Conservation (phyloP, 2,888 invertebrate species). For the Xylota sylvarum region DNA sequence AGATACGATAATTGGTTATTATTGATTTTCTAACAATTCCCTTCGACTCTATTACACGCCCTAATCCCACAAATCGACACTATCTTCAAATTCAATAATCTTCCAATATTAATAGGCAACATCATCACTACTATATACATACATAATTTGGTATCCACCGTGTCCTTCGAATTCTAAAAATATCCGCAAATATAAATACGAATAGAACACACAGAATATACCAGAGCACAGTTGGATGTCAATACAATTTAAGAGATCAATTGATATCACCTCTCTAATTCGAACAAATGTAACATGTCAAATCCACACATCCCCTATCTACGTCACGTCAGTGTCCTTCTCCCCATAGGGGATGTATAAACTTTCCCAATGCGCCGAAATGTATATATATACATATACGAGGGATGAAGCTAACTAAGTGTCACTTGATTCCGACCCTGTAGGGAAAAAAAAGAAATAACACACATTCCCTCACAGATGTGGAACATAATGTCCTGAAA, state of each 20-base stretch:
- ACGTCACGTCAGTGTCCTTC: background rate
- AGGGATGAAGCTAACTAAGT: conserved; percentile 12
- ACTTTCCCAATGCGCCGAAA: background rate
- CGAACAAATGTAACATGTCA: conserved; percentile 25
- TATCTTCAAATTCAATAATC: conserved; percentile 4
- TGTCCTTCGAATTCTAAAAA: background rate
- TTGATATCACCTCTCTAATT: conserved; percentile 19
- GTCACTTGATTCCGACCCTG: background rate
- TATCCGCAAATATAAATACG: background rate
- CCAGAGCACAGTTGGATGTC: conserved; percentile 6
- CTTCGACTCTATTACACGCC: background rate
- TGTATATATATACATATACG: background rate
- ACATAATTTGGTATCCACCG: background rate
- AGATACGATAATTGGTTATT: background rate
- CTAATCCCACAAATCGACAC: background rate
- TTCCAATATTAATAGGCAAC: background rate
- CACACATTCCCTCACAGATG: background rate
- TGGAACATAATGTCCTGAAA: background rate
- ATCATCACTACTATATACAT: background rate
- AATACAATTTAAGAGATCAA: conserved; percentile 9
- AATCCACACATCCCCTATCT: background rate
- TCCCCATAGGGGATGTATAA: background rate
- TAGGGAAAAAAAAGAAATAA: background rate
- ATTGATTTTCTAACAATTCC: background rate
- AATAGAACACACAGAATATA: background rate